Percentiles rank a stretch among this genome's conserved stretches.
These are phyloP conservation scores for Synanthedon tipuliformis DNA, from an alignment of 2,888 invertebrate genomes.

Conservation along the genomic window DNA sequence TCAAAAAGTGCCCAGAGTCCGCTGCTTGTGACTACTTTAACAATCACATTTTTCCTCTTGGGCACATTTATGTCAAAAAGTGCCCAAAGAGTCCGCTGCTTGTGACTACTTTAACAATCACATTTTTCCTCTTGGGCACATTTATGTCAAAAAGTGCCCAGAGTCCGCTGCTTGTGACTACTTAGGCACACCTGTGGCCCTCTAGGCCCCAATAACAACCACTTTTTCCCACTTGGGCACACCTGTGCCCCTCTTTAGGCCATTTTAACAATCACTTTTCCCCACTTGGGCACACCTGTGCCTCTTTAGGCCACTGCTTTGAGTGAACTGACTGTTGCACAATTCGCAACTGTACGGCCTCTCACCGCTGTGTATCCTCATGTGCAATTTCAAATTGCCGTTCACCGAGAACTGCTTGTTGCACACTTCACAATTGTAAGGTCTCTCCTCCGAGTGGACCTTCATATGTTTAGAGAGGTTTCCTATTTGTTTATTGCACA, in stretches of 20 bases:
- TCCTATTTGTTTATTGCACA: conserved; percentile 56
- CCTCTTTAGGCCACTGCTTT: conserved; percentile 32
- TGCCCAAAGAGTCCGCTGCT: not conserved
- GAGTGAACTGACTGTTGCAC: conserved; percentile 31
- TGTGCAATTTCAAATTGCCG: conserved; percentile 38
- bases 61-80: conserved; percentile 21
- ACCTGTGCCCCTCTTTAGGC: too few relatives aligned
- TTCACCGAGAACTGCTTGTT: conserved; percentile 39
- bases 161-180: conserved; percentile 3
- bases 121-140: not conserved
- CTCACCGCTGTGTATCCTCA: conserved; percentile 31
- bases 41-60: conserved; percentile 13
- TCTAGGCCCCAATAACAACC: not conserved
- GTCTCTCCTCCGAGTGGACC: conserved; percentile 38
- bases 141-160: too few relatives aligned
- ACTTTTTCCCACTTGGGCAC: not conserved
- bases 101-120: not conserved
- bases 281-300: conserved; percentile 27
- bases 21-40: too few relatives aligned
- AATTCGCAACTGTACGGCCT: conserved; percentile 29
- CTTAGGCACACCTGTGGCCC: conserved; percentile 31
- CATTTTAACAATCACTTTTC: conserved; percentile 4
- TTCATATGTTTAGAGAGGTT: conserved; percentile 54
- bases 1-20: too few relatives aligned
- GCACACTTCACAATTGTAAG: conserved; percentile 33